Conservation (phyloP, 2,797 vertebrate genomes). For the Poeciliopsis turneri region DNA sequence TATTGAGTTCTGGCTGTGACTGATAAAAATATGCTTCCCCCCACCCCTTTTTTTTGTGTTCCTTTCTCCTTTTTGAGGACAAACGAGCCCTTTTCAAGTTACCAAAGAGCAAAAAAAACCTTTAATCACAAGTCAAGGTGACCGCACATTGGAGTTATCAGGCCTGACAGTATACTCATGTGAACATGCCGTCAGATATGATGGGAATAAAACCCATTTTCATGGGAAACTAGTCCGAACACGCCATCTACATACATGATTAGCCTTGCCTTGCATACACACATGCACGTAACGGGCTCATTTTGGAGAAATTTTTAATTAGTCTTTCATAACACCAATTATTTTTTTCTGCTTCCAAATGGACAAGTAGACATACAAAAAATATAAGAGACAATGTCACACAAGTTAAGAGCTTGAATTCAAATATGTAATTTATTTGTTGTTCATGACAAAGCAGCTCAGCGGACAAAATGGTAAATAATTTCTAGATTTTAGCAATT, state of each 20-base stretch:
- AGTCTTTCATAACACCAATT: not conserved
- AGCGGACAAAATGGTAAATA: not conserved
- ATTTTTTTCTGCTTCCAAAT: not conserved
- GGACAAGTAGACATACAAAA: not conserved
- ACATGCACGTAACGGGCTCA: not conserved
- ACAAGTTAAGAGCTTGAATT: not conserved
- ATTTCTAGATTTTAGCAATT: not conserved
- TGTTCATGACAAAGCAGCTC: not conserved
- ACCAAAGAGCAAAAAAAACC: slow-evolving; percentile 69
- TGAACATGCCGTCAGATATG: slow-evolving; percentile 28
- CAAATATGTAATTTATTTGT: not conserved
- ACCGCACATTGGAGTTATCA: slow-evolving; percentile 73
- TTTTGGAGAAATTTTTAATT: slow-evolving; percentile 5
- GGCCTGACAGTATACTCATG: slow-evolving; percentile 47
- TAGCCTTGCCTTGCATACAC: not conserved
- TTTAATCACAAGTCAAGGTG: slow-evolving; percentile 79
- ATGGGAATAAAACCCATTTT: not conserved
- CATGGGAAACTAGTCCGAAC: slow-evolving; percentile 1
- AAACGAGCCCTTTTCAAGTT: slow-evolving; percentile 65
- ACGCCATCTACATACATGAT: slow-evolving; percentile 19
- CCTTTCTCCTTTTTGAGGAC: slow-evolving; percentile 61
- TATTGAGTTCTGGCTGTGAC: slow-evolving; percentile 69
- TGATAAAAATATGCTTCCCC: slow-evolving; percentile 65
- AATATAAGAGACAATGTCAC: not conserved
- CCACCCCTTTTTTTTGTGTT: slow-evolving; percentile 21